These are phyloP conservation scores for Girardinus metallicus DNA, from an alignment of 2,797 vertebrate species.

Conservation along the genomic window DNA sequence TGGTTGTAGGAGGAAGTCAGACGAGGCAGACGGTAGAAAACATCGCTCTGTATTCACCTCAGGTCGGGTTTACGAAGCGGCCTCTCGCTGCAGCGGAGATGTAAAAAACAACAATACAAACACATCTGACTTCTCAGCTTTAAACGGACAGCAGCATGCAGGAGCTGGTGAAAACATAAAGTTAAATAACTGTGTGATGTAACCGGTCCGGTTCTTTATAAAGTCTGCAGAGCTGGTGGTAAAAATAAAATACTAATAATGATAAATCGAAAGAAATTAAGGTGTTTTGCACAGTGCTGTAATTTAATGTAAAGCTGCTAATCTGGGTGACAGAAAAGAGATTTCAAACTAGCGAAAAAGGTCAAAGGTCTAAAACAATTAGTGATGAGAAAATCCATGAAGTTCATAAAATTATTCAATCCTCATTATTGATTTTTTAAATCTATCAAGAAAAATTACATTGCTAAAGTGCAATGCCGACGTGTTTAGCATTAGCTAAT, in stretches of 20 bases:
- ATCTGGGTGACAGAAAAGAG: neutral
- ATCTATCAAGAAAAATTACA: no score
- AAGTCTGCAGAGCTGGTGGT: neutral
- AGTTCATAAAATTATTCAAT: neutral
- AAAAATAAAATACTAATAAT: neutral
- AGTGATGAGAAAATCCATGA: neutral
- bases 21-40: neutral
- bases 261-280: neutral
- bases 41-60: slow-evolving; percentile 67
- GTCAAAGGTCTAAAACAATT: neutral
- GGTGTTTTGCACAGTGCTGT: neutral
- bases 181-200: neutral
- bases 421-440: no score
- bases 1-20: neutral
- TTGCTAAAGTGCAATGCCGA: no score
- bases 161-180: neutral
- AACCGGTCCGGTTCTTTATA: neutral
- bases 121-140: slow-evolving; percentile 22
- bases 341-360: neutral
- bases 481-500: no score
- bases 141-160: slow-evolving; percentile 29
- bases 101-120: slow-evolving; percentile 32
- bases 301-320: neutral
- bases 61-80: slow-evolving; percentile 74
- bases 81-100: slow-evolving; percentile 70